Evolutionary conservation across 2,113 vertebrate species (phyloP), one percentile per base, ranked within the genome.

Genomic region (Periophthalmus modestus): DNA sequence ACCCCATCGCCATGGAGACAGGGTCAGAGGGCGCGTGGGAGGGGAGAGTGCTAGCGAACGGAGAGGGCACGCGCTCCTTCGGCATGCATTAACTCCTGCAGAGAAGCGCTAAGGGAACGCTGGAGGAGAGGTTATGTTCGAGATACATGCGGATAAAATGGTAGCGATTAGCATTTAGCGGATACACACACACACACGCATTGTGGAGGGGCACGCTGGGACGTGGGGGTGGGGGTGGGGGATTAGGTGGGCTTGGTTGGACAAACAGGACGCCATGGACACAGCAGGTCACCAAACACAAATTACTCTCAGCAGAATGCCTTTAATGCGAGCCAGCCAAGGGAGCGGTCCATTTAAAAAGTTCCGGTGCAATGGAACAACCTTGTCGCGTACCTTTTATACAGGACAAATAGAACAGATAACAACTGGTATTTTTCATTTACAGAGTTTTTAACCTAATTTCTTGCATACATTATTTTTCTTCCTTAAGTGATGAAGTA

Each of bases 161-260:
- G 19, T 19, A 1, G 18, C 16, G 34, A 65, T 65, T 65, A 65
- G 62, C 62, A 65, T 65, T 65, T 65, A n/a, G 34, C 59, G 18
- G 18, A 36, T 33, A 39, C 62, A 13, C 62, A 39, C 62, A 39
- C 62, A 43, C 7, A n/a, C 18, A 4, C 33, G 4, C 16, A 39
- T 18, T 15, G 57, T 6, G 14, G 57, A 59, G 12, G 57, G 24
- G 59, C 28, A 5, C 59, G 18, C 62, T 13, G 62, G 62, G 62
- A 65, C 34, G 33, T 28, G 57, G 21, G 14, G 23, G 54, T 39
- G 7, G 54, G 5, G 19, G n/a, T n/a, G 61, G 62, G 34, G 62
- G 34, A 65, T 65, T 65, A 65, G 62, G 62, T 65, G 62, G 62
- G 62, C 62, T 65, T 65, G 62, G 62, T 65, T 65, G 62, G 33